phyloP scores from a whole-genome alignment of 1,140 invertebrate species.

The Drosophila eugracilis region DNA sequence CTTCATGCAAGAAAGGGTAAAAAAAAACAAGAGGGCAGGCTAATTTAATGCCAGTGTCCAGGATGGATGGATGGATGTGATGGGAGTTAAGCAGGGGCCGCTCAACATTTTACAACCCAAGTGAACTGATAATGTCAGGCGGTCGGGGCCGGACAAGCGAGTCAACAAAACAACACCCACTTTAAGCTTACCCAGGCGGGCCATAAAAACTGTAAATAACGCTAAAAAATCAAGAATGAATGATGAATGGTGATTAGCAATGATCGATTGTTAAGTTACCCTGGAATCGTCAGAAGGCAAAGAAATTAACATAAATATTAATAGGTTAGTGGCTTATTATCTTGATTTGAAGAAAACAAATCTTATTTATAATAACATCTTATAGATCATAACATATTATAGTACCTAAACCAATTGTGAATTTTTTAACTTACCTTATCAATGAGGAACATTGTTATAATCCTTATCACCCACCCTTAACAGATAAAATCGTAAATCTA shows the following conservation, averaged over 20 bases:
- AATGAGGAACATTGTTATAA: not conserved
- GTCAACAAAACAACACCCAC: constrained; percentile 52
- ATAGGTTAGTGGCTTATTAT: too few relatives aligned
- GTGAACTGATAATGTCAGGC: constrained; percentile 38
- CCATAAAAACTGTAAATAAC: constrained; percentile 55
- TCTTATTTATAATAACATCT: too few relatives aligned
- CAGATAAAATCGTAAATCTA: constrained; percentile 33
- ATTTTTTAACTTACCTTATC: not conserved
- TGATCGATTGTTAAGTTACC: constrained; percentile 22
- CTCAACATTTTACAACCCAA: constrained; percentile 28
- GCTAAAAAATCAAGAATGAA: constrained; percentile 23
- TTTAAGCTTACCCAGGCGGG: constrained; percentile 34
- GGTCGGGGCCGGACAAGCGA: constrained; percentile 12
- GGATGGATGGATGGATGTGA: constrained; percentile 7
- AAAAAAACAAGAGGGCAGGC: not conserved
- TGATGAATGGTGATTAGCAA: constrained; percentile 16
- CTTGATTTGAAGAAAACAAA: too few relatives aligned
- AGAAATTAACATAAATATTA: not conserved
- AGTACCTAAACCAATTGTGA: too few relatives aligned
- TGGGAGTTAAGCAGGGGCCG: not conserved
- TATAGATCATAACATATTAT: too few relatives aligned
- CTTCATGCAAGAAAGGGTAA: constrained; percentile 1
- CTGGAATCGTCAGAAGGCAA: constrained; percentile 1
- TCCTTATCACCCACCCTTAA: constrained; percentile 1
- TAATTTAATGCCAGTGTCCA: not conserved